Evolutionary conservation across 2,888 invertebrate genomes (phyloP), one percentile per base, ranked within the genome.

Genomic region (Melinaea menophilus): DNA sequence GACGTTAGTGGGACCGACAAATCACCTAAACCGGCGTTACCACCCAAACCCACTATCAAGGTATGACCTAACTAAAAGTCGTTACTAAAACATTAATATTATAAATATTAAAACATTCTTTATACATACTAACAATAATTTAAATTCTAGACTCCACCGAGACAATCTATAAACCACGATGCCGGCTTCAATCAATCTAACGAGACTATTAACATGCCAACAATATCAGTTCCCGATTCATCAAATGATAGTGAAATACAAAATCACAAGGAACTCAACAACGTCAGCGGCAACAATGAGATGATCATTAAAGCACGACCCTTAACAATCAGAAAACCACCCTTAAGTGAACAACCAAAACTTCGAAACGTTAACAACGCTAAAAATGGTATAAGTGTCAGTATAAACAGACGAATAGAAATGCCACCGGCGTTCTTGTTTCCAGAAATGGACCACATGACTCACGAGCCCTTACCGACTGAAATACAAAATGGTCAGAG

Each of bases 391-490:
- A 92, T 95, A 56, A 94, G 93, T 76, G 92, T 94, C 70, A 93
- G 93, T 72, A 94, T 94, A 75, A 94, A 94, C 73, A 88, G 95
- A 61, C 90, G 95, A 66, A 95, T 95, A 74, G 96, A 96, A 84
- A 95, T 96, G 94, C 95, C 96, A 59, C 95, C 96, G 12, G 94
- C 95, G 31, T 95, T 95, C 81, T 89, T 96, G 60, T 96, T 95
- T 83, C 95, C 95, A 9, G 95, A 95, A 84, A 93, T 93, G 82
- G 94, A 94, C 76, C 92, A 92, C 64, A 90, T 93, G 65, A 90
- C 90, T 2, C 91, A 92, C 47, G 94, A 83, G 75, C 69, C 80
- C 69, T 79, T 70, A 73, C 79, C 77, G 69, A 86, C 75, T 65
- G 86, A 84, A 69, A 68, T 74, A 64, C 75, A 71, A 37, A 87